A percentile compares a stretch with the other conserved stretches of the same genome.
Conservation (phyloP, 1,140 invertebrate species). For the Coenobita brevimanus region DNA sequence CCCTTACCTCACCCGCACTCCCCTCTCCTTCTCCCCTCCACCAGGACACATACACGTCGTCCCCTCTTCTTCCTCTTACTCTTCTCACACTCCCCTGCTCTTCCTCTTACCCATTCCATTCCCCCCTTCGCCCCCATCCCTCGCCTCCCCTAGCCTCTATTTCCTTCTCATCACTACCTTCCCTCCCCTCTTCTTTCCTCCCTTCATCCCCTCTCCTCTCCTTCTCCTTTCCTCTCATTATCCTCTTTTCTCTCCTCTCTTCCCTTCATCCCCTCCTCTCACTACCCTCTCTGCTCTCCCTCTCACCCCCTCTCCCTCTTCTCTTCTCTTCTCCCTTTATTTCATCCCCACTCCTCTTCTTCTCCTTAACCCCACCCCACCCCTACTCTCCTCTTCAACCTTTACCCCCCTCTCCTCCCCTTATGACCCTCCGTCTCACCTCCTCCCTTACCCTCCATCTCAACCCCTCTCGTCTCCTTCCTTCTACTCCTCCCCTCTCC, state of each 20-base stretch:
- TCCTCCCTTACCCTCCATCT: background rate
- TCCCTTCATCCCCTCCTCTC: background rate
- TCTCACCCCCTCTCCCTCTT: background rate
- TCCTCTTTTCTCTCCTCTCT: background rate
- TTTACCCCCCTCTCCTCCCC: slow-evolving; percentile 14
- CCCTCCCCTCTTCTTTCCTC: background rate
- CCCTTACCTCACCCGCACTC: background rate
- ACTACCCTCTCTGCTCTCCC: background rate
- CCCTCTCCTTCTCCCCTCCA: background rate
- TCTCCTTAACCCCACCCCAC: too few relatives aligned
- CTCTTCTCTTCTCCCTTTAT: background rate
- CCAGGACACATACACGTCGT: background rate
- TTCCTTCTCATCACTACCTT: too few relatives aligned
- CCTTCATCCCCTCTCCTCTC: background rate
- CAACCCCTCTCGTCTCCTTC: background rate
- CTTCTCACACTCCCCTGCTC: too few relatives aligned
- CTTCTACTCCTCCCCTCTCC: background rate
- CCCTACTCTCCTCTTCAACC: background rate
- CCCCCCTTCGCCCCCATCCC: too few relatives aligned
- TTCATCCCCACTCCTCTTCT: background rate
- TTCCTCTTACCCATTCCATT: too few relatives aligned
- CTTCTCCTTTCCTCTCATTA: background rate
- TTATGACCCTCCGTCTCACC: background rate
- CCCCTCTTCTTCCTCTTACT: too few relatives aligned
- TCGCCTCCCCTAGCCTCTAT: too few relatives aligned